Conservation (phyloP, 2,797 vertebrate species). For the Petrocephalus schoutedeni region DNA sequence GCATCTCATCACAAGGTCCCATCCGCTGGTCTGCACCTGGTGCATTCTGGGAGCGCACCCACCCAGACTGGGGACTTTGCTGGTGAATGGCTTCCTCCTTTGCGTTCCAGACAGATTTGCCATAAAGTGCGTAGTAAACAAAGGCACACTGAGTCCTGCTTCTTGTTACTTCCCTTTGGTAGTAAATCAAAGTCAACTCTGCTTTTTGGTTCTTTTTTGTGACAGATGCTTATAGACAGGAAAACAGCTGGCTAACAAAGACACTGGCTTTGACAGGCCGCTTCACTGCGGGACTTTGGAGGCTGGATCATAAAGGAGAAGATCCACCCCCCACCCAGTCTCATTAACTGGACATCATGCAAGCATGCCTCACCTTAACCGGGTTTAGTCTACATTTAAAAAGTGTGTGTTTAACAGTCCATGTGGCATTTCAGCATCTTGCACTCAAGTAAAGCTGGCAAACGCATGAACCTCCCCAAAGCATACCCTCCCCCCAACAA, state of each 20-base stretch:
- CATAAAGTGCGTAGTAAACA: constrained; percentile 66
- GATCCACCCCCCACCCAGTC: neutral
- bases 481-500: neutral
- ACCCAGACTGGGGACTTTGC: constrained; percentile 38
- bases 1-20: constrained; percentile 15
- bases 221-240: constrained; percentile 46
- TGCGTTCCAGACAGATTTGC: constrained; percentile 65
- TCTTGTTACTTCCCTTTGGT: constrained; percentile 59
- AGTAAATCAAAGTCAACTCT: constrained; percentile 56
- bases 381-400: neutral
- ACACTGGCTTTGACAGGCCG: neutral
- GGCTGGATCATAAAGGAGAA: neutral
- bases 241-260: constrained; percentile 43
- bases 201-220: constrained; percentile 37
- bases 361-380: neutral
- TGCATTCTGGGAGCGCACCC: constrained; percentile 43
- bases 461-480: neutral
- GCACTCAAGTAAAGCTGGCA: neutral
- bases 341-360: neutral
- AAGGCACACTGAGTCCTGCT: constrained; percentile 52
- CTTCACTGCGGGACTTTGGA: neutral
- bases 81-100: constrained; percentile 64
- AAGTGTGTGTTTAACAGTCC: neutral
- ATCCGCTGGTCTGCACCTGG: constrained; percentile 44
- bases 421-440: neutral